Percentiles rank a stretch among this genome's conserved stretches.
Conservation (phyloP, 2,113 vertebrate species). For the Ophthalmolycus amberensis region DNA sequence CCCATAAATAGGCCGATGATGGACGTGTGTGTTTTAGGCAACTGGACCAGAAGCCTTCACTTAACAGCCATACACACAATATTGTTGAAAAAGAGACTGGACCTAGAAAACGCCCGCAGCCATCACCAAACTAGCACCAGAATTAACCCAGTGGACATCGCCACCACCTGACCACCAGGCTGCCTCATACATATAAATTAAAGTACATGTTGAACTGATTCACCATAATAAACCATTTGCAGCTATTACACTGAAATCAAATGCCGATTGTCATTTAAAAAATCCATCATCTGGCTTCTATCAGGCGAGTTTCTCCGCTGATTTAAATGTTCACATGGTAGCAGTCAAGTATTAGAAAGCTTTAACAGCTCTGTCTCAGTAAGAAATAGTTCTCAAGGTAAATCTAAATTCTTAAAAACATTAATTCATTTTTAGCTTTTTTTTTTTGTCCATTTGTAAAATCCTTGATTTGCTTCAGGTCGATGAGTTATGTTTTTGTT, state of each 20-base stretch:
- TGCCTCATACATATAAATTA: background rate
- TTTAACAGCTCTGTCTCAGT: background rate
- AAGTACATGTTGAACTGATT: background rate
- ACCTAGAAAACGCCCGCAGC: background rate
- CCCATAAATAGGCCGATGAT: background rate
- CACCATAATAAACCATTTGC: background rate
- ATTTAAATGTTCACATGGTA: slow-evolving; percentile 17
- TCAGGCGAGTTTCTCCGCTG: background rate
- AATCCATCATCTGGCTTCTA: background rate
- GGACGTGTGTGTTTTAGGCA: slow-evolving; percentile 9
- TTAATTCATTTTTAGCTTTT: background rate
- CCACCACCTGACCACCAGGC: background rate
- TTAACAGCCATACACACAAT: background rate
- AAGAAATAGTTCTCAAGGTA: slow-evolving; percentile 14
- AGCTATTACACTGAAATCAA: slow-evolving; percentile 5
- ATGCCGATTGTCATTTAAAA: background rate
- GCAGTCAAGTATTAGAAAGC: slow-evolving; percentile 12
- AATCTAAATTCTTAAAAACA: background rate
- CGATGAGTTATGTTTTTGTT: slow-evolving; percentile 2
- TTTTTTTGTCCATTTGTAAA: background rate
- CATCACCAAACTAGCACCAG: background rate
- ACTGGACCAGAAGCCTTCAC: background rate
- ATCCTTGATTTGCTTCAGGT: slow-evolving; percentile 19
- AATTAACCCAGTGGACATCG: slow-evolving; percentile 3
- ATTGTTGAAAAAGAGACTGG: background rate